These are phyloP conservation scores for Struthio camelus DNA, from an alignment of 2,113 vertebrate genomes.

Conservation along the genomic window DNA sequence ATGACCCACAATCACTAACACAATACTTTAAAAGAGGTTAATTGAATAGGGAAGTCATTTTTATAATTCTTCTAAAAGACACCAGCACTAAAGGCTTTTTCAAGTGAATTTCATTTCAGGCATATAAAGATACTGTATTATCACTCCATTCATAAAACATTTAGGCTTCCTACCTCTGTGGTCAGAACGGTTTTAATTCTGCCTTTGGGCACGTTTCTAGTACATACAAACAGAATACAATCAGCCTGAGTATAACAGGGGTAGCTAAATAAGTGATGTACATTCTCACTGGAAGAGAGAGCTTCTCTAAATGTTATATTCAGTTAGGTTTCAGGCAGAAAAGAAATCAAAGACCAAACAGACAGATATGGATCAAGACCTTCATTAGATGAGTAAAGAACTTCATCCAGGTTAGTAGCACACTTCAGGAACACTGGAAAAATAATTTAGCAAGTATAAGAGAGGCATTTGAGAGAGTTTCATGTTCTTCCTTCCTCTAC, in stretches of 20 bases:
- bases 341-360: background rate
- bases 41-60: conserved; percentile 5
- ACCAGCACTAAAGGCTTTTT: background rate
- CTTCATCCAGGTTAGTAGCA: background rate
- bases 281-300: background rate
- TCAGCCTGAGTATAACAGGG: background rate
- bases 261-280: background rate
- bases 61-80: conserved; percentile 21
- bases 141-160: background rate
- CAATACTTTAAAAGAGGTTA: conserved; percentile 29
- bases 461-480: background rate
- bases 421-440: background rate
- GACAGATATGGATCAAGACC: background rate
- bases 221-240: background rate
- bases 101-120: background rate
- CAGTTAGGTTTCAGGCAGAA: background rate
- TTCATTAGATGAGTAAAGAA: background rate
- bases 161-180: background rate
- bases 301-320: background rate
- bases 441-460: background rate
- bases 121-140: background rate
- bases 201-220: background rate
- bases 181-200: background rate
- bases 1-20: conserved; percentile 7
- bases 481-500: background rate